These are phyloP conservation scores for Operophtera brumata DNA, from an alignment of 2,888 invertebrate genomes.

Conservation along the genomic window DNA sequence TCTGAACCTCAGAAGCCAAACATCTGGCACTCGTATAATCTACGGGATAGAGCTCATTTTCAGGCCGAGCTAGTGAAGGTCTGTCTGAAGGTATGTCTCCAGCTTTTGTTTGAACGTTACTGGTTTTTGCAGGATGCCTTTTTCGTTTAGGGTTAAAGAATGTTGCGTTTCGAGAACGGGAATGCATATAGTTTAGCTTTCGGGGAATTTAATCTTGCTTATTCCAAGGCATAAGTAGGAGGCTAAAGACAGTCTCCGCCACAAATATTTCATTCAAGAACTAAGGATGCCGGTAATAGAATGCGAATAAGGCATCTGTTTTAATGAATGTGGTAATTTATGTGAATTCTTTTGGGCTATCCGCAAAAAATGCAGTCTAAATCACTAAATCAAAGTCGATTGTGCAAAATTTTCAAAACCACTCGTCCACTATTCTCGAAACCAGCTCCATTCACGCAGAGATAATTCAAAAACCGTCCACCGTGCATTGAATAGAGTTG, in stretches of 20 bases:
- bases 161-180: slow-evolving; percentile 6
- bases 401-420: slow-evolving; percentile 49
- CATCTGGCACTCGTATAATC: slow-evolving; percentile 9
- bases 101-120: slow-evolving; percentile 18
- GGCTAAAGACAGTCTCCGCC: background rate
- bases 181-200: slow-evolving; percentile 9
- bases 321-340: background rate
- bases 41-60: slow-evolving; percentile 16
- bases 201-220: background rate
- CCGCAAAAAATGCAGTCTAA: slow-evolving; percentile 26
- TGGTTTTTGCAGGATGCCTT: slow-evolving; percentile 20
- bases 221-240: background rate
- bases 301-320: background rate
- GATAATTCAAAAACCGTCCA: slow-evolving; percentile 39
- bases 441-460: slow-evolving; percentile 41
- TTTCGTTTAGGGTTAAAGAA: slow-evolving; percentile 16
- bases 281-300: background rate
- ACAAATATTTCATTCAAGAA: background rate
- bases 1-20: background rate
- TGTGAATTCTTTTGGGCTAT: background rate
- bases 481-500: slow-evolving; percentile 24
- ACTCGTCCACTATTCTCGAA: slow-evolving; percentile 41
- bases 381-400: slow-evolving; percentile 44
- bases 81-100: slow-evolving; percentile 4
- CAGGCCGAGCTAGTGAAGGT: background rate